Conservation (phyloP, 2,797 vertebrate species). For the Hoplostethus atlanticus region DNA sequence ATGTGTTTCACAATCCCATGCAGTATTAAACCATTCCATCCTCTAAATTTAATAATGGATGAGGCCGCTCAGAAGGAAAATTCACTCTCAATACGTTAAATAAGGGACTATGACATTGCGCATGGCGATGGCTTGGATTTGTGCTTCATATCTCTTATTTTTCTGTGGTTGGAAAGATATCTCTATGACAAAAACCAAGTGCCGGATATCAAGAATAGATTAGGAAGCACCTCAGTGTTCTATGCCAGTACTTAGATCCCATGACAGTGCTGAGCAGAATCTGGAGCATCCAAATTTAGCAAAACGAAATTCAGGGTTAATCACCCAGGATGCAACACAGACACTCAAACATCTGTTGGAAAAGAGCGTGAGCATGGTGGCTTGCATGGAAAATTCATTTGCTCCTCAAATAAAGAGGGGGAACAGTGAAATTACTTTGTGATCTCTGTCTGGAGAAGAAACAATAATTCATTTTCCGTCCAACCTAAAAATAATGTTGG, state of each 20-base stretch:
- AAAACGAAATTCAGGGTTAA: conserved; percentile 76
- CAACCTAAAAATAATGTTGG: conserved; percentile 47
- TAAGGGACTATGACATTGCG: conserved; percentile 12
- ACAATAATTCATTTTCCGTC: conserved; percentile 44
- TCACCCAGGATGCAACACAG: conserved; percentile 71
- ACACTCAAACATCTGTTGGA: conserved; percentile 70
- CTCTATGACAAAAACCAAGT: neutral
- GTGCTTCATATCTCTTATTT: conserved; percentile 32
- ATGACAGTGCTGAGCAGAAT: conserved; percentile 61
- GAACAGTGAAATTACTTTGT: conserved; percentile 51
- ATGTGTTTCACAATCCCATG: no score
- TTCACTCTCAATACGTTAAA: conserved; percentile 12
- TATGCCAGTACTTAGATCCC: conserved; percentile 51
- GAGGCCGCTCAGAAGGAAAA: conserved; percentile 6
- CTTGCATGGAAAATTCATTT: conserved; percentile 59
- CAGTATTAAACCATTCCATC: no score
- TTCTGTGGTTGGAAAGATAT: conserved; percentile 24
- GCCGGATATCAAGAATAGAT: conserved; percentile 63
- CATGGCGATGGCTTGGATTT: neutral
- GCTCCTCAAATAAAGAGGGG: conserved; percentile 57
- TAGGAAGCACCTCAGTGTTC: conserved; percentile 56
- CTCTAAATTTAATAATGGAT: neutral
- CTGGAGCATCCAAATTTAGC: conserved; percentile 83
- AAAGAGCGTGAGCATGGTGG: conserved; percentile 41
- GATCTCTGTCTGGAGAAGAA: conserved; percentile 46